Percentiles rank a stretch among this genome's conserved stretches.
phyloP scores from a whole-genome alignment of 2,888 invertebrate genomes.

The Helleia helle region DNA sequence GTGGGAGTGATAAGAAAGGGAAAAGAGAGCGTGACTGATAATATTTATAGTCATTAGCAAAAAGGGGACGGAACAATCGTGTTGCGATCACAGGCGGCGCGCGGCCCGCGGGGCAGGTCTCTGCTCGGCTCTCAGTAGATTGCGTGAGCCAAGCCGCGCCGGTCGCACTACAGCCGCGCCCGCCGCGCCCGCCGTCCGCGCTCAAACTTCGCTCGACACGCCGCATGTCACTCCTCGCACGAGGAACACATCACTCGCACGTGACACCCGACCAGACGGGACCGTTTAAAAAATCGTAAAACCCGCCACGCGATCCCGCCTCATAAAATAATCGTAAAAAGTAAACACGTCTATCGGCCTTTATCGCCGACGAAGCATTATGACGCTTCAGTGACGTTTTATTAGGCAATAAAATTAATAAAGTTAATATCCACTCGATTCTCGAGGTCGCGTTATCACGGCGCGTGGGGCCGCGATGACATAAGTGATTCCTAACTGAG shows the following conservation, averaged over 20 bases:
- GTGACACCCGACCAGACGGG: conserved; percentile 37
- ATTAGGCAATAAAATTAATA: conserved; percentile 71
- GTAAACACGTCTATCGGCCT: conserved; percentile 69
- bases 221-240: conserved; percentile 30
- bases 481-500: conserved; percentile 62
- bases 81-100: conserved; percentile 59
- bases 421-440: conserved; percentile 59
- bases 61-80: conserved; percentile 72
- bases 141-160: conserved; percentile 79
- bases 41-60: conserved; percentile 72
- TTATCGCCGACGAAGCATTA: conserved; percentile 69
- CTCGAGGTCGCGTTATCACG: conserved; percentile 66
- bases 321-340: conserved; percentile 75
- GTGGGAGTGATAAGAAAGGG: conserved; percentile 61
- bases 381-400: conserved; percentile 73
- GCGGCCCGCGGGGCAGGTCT: conserved; percentile 75
- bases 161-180: conserved; percentile 59
- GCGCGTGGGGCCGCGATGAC: conserved; percentile 66
- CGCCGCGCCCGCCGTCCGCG: conserved; percentile 61
- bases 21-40: conserved; percentile 69
- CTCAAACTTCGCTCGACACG: conserved; percentile 64
- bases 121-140: conserved; percentile 73
- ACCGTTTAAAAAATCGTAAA: conserved; percentile 70
- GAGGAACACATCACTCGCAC: conserved; percentile 24
- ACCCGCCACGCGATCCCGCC: conserved; percentile 63